phyloP scores from a whole-genome alignment of 53 echinoderm and acorn worm species.

The Hippasteria phrygiana region DNA sequence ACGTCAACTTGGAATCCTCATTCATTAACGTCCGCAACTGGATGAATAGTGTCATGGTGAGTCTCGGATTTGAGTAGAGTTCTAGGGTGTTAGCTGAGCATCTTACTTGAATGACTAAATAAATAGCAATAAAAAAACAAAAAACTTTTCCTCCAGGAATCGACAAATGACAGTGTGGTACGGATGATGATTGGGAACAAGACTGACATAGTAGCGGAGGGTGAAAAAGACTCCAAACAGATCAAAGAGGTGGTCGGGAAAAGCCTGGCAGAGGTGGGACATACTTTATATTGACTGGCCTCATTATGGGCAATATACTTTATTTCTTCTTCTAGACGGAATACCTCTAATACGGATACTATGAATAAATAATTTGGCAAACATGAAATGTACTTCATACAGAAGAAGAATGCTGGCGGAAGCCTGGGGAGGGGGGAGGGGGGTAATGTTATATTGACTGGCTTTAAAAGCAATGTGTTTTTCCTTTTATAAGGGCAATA shows the following conservation, averaged over 20 bases:
- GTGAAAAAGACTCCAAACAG: conserved; percentile 26
- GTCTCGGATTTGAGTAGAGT: background rate
- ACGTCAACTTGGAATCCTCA: conserved; percentile 86
- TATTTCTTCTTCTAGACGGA: too few species aligned
- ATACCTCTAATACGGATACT: too few species aligned
- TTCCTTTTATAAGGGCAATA: too few species aligned
- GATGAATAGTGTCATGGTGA: conserved; percentile 91
- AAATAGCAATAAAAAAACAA: too few species aligned
- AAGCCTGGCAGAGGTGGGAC: conserved; percentile 83
- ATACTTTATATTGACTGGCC: background rate
- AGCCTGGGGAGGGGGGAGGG: too few species aligned
- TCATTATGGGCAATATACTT: too few species aligned
- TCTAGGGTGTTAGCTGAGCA: background rate
- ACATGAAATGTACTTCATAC: too few species aligned
- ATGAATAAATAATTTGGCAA: too few species aligned
- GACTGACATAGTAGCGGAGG: conserved; percentile 65
- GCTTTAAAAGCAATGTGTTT: background rate
- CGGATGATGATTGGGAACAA: conserved; percentile 94
- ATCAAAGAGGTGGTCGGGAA: conserved; percentile 75
- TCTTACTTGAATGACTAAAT: too few species aligned
- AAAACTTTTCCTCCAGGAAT: conserved; percentile 77
- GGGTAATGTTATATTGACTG: conserved; percentile 22
- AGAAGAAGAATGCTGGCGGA: too few species aligned
- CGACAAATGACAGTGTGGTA: conserved; percentile 86
- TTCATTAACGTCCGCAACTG: conserved; percentile 93